Conservation (phyloP, 2,113 vertebrate genomes). For the Acanthochromis polyacanthus region DNA sequence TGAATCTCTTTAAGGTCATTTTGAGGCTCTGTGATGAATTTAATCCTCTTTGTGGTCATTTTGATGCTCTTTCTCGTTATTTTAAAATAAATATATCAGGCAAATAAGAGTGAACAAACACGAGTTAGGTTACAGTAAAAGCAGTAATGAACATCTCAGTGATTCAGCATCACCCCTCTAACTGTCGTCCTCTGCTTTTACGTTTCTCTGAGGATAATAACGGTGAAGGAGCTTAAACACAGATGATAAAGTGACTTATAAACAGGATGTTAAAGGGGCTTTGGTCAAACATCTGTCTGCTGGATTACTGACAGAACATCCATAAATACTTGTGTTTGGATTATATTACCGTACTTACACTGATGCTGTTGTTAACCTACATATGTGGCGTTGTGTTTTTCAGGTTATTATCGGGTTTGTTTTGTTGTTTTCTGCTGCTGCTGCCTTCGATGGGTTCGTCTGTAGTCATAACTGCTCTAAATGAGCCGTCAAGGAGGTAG, state of each 20-base stretch:
- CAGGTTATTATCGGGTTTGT: not conserved
- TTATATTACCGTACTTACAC: slow-evolving; percentile 65
- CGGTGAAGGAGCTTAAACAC: slow-evolving; percentile 26
- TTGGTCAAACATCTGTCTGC: slow-evolving; percentile 56
- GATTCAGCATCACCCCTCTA: too few species aligned
- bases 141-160: too few species aligned
- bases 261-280: not conserved
- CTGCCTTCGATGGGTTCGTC: too few species aligned
- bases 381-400: slow-evolving; percentile 33
- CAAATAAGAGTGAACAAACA: too few species aligned
- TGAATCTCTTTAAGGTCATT: too few species aligned
- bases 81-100: too few species aligned
- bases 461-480: not conserved
- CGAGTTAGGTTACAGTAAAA: too few species aligned
- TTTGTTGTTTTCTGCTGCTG: slow-evolving; percentile 7
- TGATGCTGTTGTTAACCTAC: slow-evolving; percentile 74
- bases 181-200: too few species aligned
- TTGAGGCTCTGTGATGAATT: too few species aligned
- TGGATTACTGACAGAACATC: slow-evolving; percentile 55
- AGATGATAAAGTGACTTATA: slow-evolving; percentile 20
- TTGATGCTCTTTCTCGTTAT: too few species aligned
- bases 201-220: not conserved
- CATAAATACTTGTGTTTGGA: slow-evolving; percentile 63
- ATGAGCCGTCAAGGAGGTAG: not conserved
- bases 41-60: too few species aligned